phyloP scores from a whole-genome alignment of 1,140 invertebrate genomes.

The Eubasilissa regina region DNA sequence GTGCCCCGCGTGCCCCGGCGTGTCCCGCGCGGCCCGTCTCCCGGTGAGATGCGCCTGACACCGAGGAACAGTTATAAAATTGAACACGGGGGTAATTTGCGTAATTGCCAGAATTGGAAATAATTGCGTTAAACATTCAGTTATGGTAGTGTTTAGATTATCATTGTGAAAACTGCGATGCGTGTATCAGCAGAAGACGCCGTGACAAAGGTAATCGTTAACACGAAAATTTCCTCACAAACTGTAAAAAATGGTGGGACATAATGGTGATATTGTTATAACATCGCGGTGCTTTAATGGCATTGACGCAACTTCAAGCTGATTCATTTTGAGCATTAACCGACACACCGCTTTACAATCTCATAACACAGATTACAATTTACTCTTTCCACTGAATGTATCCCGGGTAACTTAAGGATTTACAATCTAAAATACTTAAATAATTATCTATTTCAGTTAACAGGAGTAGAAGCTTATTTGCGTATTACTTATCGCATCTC shows the following conservation, averaged over 20 bases:
- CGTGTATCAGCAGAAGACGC: neutral
- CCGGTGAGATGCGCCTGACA: neutral
- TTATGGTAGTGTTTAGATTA: slow-evolving; percentile 38
- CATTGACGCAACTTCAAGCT: neutral
- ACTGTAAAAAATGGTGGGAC: slow-evolving; percentile 9
- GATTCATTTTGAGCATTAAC: too few species aligned
- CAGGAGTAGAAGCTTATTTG: too few species aligned
- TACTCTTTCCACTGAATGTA: too few species aligned
- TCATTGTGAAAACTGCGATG: slow-evolving; percentile 44
- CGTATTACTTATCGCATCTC: too few species aligned
- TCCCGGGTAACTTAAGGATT: too few species aligned
- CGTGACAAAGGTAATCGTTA: neutral
- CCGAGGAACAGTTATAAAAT: slow-evolving; percentile 48
- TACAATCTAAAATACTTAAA: too few species aligned
- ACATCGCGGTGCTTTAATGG: slow-evolving; percentile 24
- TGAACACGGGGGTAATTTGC: slow-evolving; percentile 43
- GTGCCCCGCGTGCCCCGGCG: too few species aligned
- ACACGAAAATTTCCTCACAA: slow-evolving; percentile 18
- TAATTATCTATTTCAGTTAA: too few species aligned
- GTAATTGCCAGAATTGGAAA: slow-evolving; percentile 46
- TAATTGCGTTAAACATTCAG: slow-evolving; percentile 48
- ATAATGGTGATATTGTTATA: slow-evolving; percentile 20
- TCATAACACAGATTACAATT: too few species aligned
- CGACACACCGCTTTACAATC: too few species aligned
- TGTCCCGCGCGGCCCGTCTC: too few species aligned